These are phyloP conservation scores for Cavia aperea DNA, from an alignment of 2,113 vertebrate species.

Conservation along the genomic window DNA sequence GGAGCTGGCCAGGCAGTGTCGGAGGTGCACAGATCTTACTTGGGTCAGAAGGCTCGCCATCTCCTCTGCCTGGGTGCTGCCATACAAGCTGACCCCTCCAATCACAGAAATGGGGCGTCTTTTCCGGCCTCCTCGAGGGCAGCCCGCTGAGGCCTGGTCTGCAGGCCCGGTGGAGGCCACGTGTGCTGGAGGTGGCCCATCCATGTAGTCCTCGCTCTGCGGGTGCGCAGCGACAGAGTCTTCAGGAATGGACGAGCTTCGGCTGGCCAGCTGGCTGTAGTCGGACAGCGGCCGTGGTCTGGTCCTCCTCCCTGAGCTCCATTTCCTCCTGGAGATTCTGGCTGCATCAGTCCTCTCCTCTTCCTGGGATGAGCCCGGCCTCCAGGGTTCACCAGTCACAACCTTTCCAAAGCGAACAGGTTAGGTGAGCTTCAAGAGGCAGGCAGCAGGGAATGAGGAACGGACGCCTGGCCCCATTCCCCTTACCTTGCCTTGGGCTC, in stretches of 20 bases:
- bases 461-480: neutral
- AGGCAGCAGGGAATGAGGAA: neutral
- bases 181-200: constrained; percentile 64
- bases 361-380: constrained; percentile 71
- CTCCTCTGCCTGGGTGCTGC: constrained; percentile 76
- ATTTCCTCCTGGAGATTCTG: constrained; percentile 74
- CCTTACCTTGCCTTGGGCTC: neutral
- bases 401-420: constrained; percentile 84
- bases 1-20: constrained; percentile 59
- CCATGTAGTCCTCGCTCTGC: constrained; percentile 56
- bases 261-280: constrained; percentile 84
- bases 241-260: constrained; percentile 89
- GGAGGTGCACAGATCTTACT: constrained; percentile 83
- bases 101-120: constrained; percentile 89
- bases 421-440: constrained; percentile 67
- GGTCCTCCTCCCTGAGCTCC: constrained; percentile 78
- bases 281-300: constrained; percentile 91
- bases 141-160: constrained; percentile 63
- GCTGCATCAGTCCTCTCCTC: constrained; percentile 75
- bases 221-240: constrained; percentile 77
- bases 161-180: neutral
- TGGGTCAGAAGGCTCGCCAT: constrained; percentile 83
- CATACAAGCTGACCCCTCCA: constrained; percentile 84
- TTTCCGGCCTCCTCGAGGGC: constrained; percentile 69
- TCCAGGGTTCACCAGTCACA: constrained; percentile 77